Evolutionary conservation across 2,888 invertebrate genomes (phyloP).

Genomic region (Schizaphis graminum): DNA sequence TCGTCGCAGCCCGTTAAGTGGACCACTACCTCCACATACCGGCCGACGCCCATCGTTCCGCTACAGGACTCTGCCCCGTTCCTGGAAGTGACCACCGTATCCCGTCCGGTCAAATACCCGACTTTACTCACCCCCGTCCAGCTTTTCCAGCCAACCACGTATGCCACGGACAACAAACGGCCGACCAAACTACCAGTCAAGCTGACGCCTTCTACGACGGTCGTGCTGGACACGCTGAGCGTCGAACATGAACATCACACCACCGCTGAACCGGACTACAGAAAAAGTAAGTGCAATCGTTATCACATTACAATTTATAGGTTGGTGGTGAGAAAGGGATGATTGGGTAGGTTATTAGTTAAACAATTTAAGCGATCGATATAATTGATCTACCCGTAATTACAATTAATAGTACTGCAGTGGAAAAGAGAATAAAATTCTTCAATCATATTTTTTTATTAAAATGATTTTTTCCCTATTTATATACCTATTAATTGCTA

Average conservation of each 20-base stretch:
- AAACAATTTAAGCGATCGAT: not conserved
- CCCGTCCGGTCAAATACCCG: constrained; percentile 64
- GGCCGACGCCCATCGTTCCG: constrained; percentile 47
- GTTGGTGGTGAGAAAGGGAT: not conserved
- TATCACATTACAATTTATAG: not conserved
- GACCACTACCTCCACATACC: constrained; percentile 46
- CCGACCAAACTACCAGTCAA: constrained; percentile 65
- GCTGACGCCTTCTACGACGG: constrained; percentile 48
- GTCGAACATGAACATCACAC: constrained; percentile 61
- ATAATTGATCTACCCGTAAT: not conserved
- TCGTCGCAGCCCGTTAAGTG: constrained; percentile 67
- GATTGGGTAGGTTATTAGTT: not conserved
- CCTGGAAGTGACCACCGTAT: constrained; percentile 64
- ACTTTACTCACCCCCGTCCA: constrained; percentile 66
- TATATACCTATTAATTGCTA: not conserved
- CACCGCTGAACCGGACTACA: constrained; percentile 70
- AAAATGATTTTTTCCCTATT: not conserved
- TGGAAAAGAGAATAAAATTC: not conserved
- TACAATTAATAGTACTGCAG: not conserved
- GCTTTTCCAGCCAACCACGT: constrained; percentile 66
- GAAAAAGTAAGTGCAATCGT: constrained; percentile 71
- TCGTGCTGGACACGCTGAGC: constrained; percentile 59
- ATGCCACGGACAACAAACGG: constrained; percentile 49
- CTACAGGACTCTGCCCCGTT: not conserved
- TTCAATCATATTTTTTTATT: not conserved